phyloP scores from a whole-genome alignment of 1,140 invertebrate genomes.

The Drosophila lini region DNA sequence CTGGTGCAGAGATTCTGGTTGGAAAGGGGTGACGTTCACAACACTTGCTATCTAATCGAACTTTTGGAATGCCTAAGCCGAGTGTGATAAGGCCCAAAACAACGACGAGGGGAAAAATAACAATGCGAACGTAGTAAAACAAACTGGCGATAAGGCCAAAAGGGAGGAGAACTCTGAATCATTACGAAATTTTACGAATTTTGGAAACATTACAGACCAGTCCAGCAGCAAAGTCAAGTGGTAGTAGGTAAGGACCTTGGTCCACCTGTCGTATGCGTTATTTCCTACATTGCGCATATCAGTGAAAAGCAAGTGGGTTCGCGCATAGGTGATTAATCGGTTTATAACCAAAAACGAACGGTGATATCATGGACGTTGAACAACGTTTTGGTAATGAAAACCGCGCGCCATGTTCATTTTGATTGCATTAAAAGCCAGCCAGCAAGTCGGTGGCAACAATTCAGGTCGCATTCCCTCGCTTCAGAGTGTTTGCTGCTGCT shows the following conservation, averaged over 20 bases:
- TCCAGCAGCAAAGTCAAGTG: slow-evolving; percentile 49
- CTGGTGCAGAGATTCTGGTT: not conserved
- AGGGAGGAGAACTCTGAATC: slow-evolving; percentile 57
- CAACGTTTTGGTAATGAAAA: slow-evolving; percentile 41
- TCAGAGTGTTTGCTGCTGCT: slow-evolving; percentile 21
- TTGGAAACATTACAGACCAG: slow-evolving; percentile 37
- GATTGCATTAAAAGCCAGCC: slow-evolving; percentile 31
- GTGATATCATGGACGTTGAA: slow-evolving; percentile 65
- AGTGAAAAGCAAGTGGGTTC: slow-evolving; percentile 1
- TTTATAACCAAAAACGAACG: slow-evolving; percentile 10
- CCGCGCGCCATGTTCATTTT: slow-evolving; percentile 25
- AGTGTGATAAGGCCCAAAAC: slow-evolving; percentile 55
- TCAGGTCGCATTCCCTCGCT: slow-evolving; percentile 36
- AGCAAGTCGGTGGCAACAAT: slow-evolving; percentile 18
- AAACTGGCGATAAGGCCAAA: slow-evolving; percentile 9
- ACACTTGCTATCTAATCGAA: slow-evolving; percentile 64
- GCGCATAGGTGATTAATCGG: slow-evolving; percentile 34
- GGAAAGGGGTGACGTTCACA: slow-evolving; percentile 41
- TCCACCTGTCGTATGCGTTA: slow-evolving; percentile 77
- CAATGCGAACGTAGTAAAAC: slow-evolving; percentile 31
- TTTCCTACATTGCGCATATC: slow-evolving; percentile 52
- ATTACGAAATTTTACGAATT: slow-evolving; percentile 60
- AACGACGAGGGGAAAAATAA: slow-evolving; percentile 20
- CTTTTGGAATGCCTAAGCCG: slow-evolving; percentile 68
- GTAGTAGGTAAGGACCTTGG: slow-evolving; percentile 77